Percentiles rank a stretch among this genome's conserved stretches.
Conservation (phyloP, 2,113 vertebrate genomes). For the Cranoglanis bouderius region DNA sequence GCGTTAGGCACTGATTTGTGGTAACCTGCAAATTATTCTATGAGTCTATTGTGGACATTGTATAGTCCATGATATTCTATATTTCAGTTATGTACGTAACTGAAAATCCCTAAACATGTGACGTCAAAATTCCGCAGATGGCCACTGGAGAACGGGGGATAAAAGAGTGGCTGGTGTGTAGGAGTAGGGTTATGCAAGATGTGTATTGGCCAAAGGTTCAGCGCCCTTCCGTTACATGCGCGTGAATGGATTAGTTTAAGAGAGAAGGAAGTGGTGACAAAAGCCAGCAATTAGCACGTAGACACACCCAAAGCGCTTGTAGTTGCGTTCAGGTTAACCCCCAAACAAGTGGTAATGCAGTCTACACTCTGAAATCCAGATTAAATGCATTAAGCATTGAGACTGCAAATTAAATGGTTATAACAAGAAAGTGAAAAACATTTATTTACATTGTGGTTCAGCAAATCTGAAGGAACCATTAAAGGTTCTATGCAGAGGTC, state of each 20-base stretch:
- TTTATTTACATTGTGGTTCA: too few relatives aligned
- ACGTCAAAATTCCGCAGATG: not conserved
- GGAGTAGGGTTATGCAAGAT: too few relatives aligned
- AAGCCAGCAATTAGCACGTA: conserved; percentile 7
- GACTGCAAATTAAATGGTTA: too few relatives aligned
- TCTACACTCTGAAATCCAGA: too few relatives aligned
- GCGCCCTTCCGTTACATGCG: conserved; percentile 41
- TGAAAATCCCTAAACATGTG: not conserved
- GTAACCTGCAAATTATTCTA: not conserved
- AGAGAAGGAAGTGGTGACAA: conserved; percentile 16
- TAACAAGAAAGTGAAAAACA: too few relatives aligned
- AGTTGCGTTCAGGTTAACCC: too few relatives aligned
- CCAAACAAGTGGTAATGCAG: too few relatives aligned
- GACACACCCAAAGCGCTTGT: too few relatives aligned
- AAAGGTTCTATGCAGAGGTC: not conserved
- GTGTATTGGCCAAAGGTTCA: conserved; percentile 33
- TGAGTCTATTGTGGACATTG: not conserved
- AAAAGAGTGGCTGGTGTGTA: too few relatives aligned
- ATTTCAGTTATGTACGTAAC: not conserved
- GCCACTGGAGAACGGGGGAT: too few relatives aligned
- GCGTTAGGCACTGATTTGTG: not conserved
- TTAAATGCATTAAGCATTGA: too few relatives aligned
- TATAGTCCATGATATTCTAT: not conserved
- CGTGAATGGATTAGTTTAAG: conserved; percentile 19
- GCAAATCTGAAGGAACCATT: not conserved